Percentiles rank a stretch among this genome's conserved stretches.
Conservation (phyloP, 2,797 vertebrate species). For the Pseudocheirus occidentalis region DNA sequence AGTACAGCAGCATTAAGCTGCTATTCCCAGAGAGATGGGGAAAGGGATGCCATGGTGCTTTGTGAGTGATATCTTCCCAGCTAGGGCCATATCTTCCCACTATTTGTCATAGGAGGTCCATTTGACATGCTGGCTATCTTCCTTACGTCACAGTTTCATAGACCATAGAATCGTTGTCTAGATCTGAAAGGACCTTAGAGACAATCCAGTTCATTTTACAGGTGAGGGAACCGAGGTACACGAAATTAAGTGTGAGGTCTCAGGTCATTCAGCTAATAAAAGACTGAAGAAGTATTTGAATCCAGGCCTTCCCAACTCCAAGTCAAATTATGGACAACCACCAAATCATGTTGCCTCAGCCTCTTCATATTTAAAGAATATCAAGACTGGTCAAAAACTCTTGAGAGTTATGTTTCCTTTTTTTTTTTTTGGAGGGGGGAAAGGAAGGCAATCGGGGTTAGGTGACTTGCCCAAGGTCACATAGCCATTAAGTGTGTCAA, state of each 20-base stretch:
- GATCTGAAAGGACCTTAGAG: not conserved
- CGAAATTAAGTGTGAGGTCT: not conserved
- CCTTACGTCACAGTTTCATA: not conserved
- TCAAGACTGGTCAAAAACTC: no score
- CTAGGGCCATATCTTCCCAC: not conserved
- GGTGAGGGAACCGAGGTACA: conserved; percentile 15
- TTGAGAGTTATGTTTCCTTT: not conserved
- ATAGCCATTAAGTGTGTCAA: no score
- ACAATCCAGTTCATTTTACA: not conserved
- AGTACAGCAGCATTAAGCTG: conserved; percentile 15
- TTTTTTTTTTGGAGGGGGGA: no score
- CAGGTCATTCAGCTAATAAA: not conserved
- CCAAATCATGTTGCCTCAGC: not conserved
- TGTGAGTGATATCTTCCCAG: not conserved
- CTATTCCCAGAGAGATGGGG: not conserved
- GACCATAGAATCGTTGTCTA: not conserved
- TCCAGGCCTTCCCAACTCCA: not conserved
- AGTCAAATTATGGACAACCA: not conserved
- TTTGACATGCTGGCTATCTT: not conserved
- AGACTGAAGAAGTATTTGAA: not conserved
- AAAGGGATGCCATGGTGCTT: not conserved
- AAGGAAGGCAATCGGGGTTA: no score
- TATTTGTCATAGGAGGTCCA: not conserved
- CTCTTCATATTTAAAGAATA: no score
- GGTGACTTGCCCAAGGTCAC: no score